A percentile compares a stretch with the other conserved stretches of the same genome.
phyloP scores from a whole-genome alignment of 2,113 vertebrate species.

The Hippocampus comes region DNA sequence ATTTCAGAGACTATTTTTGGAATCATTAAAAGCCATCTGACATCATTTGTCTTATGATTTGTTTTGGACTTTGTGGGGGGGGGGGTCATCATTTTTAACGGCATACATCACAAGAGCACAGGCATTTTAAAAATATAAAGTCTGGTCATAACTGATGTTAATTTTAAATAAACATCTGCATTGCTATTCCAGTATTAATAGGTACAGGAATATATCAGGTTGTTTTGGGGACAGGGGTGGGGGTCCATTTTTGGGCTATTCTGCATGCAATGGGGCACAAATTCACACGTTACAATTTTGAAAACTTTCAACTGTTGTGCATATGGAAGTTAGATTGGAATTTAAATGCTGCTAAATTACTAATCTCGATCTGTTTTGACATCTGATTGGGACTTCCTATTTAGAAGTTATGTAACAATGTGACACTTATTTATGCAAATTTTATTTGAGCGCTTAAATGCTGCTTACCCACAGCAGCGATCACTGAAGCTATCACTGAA shows the following conservation, averaged over 20 bases:
- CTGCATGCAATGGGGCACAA: background rate
- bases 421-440: too few relatives aligned
- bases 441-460: too few relatives aligned
- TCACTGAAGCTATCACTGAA: too few relatives aligned
- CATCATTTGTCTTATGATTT: constrained; percentile 41
- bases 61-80: constrained; percentile 4
- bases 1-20: constrained; percentile 73
- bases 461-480: too few relatives aligned
- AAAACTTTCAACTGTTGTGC: background rate
- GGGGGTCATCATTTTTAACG: background rate
- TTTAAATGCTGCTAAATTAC: background rate
- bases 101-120: background rate
- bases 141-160: background rate
- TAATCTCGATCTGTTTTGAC: background rate
- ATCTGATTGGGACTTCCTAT: too few relatives aligned
- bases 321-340: background rate
- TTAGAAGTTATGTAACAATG: too few relatives aligned
- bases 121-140: background rate
- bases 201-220: background rate
- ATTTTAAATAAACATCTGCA: background rate
- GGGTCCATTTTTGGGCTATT: background rate
- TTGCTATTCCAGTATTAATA: too few relatives aligned
- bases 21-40: constrained; percentile 69
- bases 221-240: background rate
- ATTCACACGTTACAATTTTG: background rate